phyloP scores from a whole-genome alignment of 2,888 invertebrate species.

The Tupiocoris notatus region DNA sequence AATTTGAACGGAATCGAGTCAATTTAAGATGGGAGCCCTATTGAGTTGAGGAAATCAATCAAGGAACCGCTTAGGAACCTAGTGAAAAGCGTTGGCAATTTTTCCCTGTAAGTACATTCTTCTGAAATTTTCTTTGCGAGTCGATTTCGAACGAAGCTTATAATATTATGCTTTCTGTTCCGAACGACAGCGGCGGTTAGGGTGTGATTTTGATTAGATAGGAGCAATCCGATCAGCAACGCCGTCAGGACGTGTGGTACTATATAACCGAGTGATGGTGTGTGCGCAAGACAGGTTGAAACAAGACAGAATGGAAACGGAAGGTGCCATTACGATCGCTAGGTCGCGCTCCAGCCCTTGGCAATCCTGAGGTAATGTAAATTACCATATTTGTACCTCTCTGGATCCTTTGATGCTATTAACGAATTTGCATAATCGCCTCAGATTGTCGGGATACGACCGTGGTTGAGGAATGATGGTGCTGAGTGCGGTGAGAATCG shows the following conservation, averaged over 20 bases:
- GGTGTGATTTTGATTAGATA: neutral
- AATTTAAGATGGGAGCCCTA: too few species aligned
- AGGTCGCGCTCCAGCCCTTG: neutral
- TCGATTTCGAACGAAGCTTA: too few species aligned
- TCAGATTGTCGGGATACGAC: constrained; percentile 3
- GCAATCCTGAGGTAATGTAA: constrained; percentile 16
- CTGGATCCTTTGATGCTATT: constrained; percentile 24
- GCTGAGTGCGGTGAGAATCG: neutral
- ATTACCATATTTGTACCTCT: constrained; percentile 18
- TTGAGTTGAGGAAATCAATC: too few species aligned
- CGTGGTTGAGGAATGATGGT: neutral
- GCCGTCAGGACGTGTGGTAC: neutral
- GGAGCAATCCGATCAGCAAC: neutral
- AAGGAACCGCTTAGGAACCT: too few species aligned
- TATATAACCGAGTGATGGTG: neutral
- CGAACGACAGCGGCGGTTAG: too few species aligned
- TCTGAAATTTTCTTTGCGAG: too few species aligned
- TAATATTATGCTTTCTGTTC: too few species aligned
- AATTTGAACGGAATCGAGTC: too few species aligned
- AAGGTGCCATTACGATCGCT: neutral
- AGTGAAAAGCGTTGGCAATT: too few species aligned
- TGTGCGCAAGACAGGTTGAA: neutral
- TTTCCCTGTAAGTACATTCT: too few species aligned
- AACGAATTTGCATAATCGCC: constrained; percentile 29
- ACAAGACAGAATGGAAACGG: neutral